Percentiles rank a stretch among this genome's conserved stretches.
Evolutionary conservation across 35 echinoderm and acorn worm genomes (phyloP).

Genomic region (Holothuria glaberrima): DNA sequence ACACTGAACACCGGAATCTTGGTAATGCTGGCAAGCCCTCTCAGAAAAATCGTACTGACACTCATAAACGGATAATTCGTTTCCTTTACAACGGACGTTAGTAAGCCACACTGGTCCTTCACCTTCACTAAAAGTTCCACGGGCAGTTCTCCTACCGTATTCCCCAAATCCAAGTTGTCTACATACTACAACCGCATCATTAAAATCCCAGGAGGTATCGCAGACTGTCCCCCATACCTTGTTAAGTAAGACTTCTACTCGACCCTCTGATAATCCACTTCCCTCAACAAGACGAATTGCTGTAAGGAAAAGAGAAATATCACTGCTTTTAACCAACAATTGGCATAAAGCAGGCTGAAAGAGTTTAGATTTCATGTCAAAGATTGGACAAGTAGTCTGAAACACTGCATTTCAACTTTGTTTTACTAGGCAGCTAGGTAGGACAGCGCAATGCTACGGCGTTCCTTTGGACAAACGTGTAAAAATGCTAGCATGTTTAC

Average conservation of each 20-base stretch:
- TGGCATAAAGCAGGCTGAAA: not conserved
- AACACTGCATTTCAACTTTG: too few species aligned
- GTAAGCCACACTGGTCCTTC: not conserved
- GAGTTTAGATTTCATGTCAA: not conserved
- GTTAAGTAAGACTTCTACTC: not conserved
- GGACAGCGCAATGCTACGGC: too few species aligned
- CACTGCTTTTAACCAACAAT: not conserved
- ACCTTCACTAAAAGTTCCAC: not conserved
- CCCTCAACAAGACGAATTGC: not conserved
- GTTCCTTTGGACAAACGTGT: too few species aligned
- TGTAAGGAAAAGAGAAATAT: not conserved
- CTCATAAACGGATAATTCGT: not conserved
- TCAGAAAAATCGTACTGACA: not conserved
- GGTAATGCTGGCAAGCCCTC: not conserved
- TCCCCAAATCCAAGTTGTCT: conserved; percentile 22
- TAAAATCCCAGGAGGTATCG: not conserved
- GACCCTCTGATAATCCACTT: not conserved
- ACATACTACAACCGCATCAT: not conserved
- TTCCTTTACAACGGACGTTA: not conserved
- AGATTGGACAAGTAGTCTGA: too few species aligned
- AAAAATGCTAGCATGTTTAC: too few species aligned
- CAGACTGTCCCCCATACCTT: not conserved
- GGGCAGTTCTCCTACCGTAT: not conserved
- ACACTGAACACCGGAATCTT: conserved; percentile 1
- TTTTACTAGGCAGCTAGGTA: too few species aligned